Base-by-base conservation (phyloP, 2,888 invertebrate species). In the Unio delphinus region DNA sequence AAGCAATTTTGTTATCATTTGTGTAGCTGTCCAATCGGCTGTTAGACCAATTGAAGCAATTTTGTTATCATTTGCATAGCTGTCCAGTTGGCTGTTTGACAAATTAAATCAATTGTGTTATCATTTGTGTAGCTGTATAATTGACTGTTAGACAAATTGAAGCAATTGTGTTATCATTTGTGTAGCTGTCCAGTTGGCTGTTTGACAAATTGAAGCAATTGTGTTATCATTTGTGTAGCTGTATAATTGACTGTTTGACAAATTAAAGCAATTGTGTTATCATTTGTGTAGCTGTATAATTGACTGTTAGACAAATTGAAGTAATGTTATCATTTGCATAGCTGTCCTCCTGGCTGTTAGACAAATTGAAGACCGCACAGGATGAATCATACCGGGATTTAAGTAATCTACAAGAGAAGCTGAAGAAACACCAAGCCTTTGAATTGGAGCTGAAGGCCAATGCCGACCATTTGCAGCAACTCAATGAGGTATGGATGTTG, bases 331-430 rank as follows among this genome's bases (percentile, higher is more conserved):
- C 7, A 34, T 34, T 45, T 45, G 45, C 11, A 45, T 78, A 90
- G 90, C 90, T 98, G 17, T 93, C 94, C 64, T 93, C 93, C 1
- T 99, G 98, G 98, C 94, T 99, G 70, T 92, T 94, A 34, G 98
- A 98, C 86, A 99, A 99, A 91, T 93, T 95, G 66, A 94, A 95
- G 87, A 95, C 96, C 0, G 97, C 97, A 0, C 94, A 94, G 1
- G 98, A 98, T 84, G 97, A 98, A 89, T 96, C 95, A 73, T 98
- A 97, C 90, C 92, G 96, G 26, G 97, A 98, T 86, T 91, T 98
- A 26, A 94, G 93, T 59, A 98, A 98, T 89, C 90, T 91, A 61
- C 87, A 88, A 60, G 89, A 89, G 67, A 90, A 90, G 68, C 85
- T 91, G 30, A 89, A 91, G 81, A 91, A 90, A 80, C 91, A 91